phyloP scores from a whole-genome alignment of 2,113 vertebrate species.

The Stercorarius parasiticus region DNA sequence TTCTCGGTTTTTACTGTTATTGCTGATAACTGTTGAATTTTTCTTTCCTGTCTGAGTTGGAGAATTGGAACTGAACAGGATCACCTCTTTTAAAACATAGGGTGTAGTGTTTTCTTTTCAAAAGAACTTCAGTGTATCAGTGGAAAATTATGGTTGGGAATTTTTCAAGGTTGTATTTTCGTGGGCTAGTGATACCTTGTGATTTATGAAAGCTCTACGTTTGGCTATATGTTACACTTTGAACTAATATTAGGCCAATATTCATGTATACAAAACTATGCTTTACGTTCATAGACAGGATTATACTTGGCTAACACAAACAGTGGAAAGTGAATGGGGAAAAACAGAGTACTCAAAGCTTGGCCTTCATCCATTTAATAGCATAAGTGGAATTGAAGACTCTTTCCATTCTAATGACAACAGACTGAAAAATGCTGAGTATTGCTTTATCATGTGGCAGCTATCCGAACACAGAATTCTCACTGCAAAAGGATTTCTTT shows the following conservation, averaged over 20 bases:
- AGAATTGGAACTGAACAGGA: background rate
- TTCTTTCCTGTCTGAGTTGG: background rate
- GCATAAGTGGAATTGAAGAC: background rate
- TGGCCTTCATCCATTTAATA: background rate
- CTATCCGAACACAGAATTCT: background rate
- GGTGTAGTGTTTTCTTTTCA: background rate
- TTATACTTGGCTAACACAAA: background rate
- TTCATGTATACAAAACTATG: background rate
- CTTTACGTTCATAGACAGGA: background rate
- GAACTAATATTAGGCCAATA: background rate
- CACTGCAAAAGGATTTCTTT: background rate
- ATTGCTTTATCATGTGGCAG: background rate
- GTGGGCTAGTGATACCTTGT: background rate
- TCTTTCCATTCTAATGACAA: background rate
- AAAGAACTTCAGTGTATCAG: background rate
- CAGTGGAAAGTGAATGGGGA: background rate
- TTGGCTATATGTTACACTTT: background rate
- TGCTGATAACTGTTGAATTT: background rate
- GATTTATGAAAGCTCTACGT: background rate
- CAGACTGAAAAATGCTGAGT: background rate
- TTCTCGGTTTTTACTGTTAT: background rate
- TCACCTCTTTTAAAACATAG: background rate
- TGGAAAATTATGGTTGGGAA: background rate
- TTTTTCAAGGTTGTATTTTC: background rate
- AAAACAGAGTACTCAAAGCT: background rate